Evolutionary conservation across 1,140 invertebrate genomes (phyloP), one percentile per base, ranked within the genome.

Genomic region (Sycobia sp.): DNA sequence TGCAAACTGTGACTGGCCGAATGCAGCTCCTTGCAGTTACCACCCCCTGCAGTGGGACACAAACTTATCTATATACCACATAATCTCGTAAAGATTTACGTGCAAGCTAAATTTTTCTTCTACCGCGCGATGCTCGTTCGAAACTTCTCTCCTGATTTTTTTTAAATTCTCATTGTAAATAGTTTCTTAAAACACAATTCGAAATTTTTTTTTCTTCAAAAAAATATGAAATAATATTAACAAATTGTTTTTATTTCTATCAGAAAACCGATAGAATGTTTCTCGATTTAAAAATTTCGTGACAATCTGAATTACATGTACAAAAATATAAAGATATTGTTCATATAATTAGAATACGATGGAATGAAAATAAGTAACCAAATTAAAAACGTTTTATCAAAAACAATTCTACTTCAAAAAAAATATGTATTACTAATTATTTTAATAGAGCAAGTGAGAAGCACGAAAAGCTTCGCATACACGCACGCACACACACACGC

Each of bases 61-160:
- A 82, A 82, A 82, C 80, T 82, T 79, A 79, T 82, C 80, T 80
- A 79, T 82, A 81, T 78, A 79, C 77, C 78, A 78, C 75, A 79
- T 73, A 78, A 57, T 77, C 76, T 78, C 69, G 22, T 54, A 20
- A 41, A 41, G 29, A 27, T 61, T 49, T 44, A 47, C 57, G 47
- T 56, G 58, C 43, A 66, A 55, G 18, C 29, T 43, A 56, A 32
- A 14, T 46, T 51, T 22, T 27, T 34, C n/a, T 32, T 43, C n/a
- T 60, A 60, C 25, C 49, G 18, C 38, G 32, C 20, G 0, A 11
- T 32, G 25, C 29, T 43, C 29, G 11, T 56, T 56, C 46, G 38
- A 44, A 1, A 43, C 58, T 50, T 67, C 32, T 54, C 47, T 38
- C 34, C 32, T 25, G n/a, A 3, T 27, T 39, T 13, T 7, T 10